Evolutionary conservation across 2,797 vertebrate species (phyloP).

Genomic region (Taeniopygia guttata): DNA sequence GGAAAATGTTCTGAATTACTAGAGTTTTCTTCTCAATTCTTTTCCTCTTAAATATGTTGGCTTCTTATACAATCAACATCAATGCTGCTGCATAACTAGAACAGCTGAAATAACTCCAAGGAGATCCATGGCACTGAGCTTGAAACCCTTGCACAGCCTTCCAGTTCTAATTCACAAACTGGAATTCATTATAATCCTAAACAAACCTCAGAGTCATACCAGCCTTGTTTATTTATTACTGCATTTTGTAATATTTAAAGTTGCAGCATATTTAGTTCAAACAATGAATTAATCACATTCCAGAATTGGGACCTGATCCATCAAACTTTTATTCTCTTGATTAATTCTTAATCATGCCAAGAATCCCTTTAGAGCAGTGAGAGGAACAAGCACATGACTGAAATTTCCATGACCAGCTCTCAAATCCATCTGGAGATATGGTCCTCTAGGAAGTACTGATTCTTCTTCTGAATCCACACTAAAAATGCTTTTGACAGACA

Average conservation of each 20-base stretch:
- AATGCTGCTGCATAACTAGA: conserved; percentile 1
- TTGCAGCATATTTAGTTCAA: not conserved
- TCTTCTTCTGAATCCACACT: not conserved
- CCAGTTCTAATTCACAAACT: conserved; percentile 38
- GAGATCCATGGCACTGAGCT: not conserved
- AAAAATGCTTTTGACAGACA: not conserved
- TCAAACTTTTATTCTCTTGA: not conserved
- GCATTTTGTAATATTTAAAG: conserved; percentile 10
- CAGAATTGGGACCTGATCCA: not conserved
- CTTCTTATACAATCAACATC: conserved; percentile 10
- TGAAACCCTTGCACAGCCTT: conserved; percentile 26
- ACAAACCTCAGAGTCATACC: not conserved
- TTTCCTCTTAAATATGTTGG: conserved; percentile 12
- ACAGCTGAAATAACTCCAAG: conserved; percentile 35
- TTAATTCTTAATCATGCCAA: conserved; percentile 28
- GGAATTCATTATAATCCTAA: conserved; percentile 58
- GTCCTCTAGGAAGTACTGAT: not conserved
- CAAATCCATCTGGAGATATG: not conserved
- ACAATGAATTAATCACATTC: not conserved
- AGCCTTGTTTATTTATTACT: conserved; percentile 35
- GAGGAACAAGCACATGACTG: not conserved
- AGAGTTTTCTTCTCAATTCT: not conserved
- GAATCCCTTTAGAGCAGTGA: not conserved
- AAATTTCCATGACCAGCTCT: not conserved
- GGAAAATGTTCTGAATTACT: conserved; percentile 38